Evolutionary conservation across 2,797 vertebrate species (phyloP).

Genomic region (Synanceia verrucosa): DNA sequence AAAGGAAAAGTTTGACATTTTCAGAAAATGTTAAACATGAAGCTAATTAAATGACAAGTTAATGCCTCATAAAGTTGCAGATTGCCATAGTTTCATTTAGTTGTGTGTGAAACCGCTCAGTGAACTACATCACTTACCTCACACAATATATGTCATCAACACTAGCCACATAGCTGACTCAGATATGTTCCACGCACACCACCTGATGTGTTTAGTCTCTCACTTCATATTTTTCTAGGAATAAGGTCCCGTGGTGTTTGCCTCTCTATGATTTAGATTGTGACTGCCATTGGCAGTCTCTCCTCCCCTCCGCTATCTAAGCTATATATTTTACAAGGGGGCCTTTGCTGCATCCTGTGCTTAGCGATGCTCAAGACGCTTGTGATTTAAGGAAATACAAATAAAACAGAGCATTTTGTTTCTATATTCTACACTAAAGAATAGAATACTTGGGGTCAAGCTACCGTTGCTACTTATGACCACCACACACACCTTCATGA

Average conservation of each 20-base stretch:
- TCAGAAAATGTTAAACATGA: background rate
- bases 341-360: background rate
- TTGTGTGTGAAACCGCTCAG: too few relatives aligned
- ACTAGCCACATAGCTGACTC: too few relatives aligned
- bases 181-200: too few relatives aligned
- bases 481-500: constrained; percentile 67
- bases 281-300: background rate
- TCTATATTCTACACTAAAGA: background rate
- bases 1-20: background rate
- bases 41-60: too few relatives aligned
- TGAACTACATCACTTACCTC: too few relatives aligned
- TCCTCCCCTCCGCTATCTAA: background rate
- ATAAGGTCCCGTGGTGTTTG: too few relatives aligned
- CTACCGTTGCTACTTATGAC: background rate
- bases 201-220: too few relatives aligned
- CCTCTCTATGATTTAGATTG: background rate
- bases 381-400: background rate
- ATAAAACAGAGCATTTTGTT: background rate
- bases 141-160: too few relatives aligned
- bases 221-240: too few relatives aligned
- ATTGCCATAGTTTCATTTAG: too few relatives aligned
- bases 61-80: too few relatives aligned
- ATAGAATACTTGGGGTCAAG: background rate
- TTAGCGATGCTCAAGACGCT: background rate
- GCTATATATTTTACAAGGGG: background rate